phyloP scores from a whole-genome alignment of 2,888 invertebrate genomes.

The Mesopsocus fuscifrons region DNA sequence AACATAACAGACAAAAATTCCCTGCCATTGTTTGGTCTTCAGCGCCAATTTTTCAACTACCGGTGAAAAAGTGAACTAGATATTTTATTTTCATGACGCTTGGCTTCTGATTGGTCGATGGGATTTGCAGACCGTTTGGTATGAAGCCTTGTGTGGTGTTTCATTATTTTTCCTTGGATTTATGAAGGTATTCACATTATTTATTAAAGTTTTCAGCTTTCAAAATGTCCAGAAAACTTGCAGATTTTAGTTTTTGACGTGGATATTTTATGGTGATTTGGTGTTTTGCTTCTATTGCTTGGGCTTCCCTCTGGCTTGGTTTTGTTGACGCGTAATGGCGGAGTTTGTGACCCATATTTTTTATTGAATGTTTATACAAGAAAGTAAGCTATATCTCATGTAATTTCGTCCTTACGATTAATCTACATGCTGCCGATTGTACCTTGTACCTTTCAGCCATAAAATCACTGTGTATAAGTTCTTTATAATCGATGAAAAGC shows the following conservation, averaged over 20 bases:
- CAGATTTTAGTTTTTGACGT: too few species aligned
- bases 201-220: too few species aligned
- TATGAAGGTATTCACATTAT: slow-evolving; percentile 9
- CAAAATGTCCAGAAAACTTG: too few species aligned
- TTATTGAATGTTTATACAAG: background rate
- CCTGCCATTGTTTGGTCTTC: background rate
- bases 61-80: background rate
- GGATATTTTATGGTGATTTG: too few species aligned
- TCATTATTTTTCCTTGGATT: background rate
- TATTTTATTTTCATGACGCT: background rate
- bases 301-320: slow-evolving; percentile 7
- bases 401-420: too few species aligned
- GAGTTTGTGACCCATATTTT: slow-evolving; percentile 9
- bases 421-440: too few species aligned
- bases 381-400: background rate
- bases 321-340: slow-evolving; percentile 11
- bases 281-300: too few species aligned
- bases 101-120: slow-evolving; percentile 1
- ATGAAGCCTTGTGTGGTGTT: slow-evolving; percentile 10
- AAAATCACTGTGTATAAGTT: too few species aligned
- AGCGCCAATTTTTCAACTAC: background rate
- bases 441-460: too few species aligned
- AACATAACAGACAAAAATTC: background rate
- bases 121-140: slow-evolving; percentile 10
- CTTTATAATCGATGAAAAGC: too few species aligned